A percentile compares a stretch with the other conserved stretches of the same genome.
Evolutionary conservation across 2,888 invertebrate species (phyloP).

Genomic region (Octodonta nipae): DNA sequence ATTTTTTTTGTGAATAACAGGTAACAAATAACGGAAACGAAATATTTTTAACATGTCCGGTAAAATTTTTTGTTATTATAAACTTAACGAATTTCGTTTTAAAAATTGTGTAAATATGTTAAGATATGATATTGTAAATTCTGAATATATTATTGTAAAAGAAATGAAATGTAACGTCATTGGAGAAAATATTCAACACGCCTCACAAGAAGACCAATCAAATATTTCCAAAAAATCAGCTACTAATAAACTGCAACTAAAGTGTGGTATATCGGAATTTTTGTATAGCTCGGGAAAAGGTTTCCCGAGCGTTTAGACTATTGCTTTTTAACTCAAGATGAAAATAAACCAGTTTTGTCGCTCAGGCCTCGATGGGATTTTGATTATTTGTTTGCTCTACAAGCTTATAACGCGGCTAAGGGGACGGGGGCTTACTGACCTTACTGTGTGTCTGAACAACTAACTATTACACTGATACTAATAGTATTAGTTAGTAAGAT

Average conservation of each 20-base stretch:
- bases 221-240: slow-evolving; percentile 18
- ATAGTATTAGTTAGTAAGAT: too few species aligned
- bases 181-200: too few species aligned
- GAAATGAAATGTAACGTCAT: slow-evolving; percentile 23
- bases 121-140: slow-evolving; percentile 22
- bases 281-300: slow-evolving; percentile 32
- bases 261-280: slow-evolving; percentile 35
- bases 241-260: slow-evolving; percentile 28
- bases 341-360: slow-evolving; percentile 19
- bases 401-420: slow-evolving; percentile 12
- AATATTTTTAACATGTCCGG: slow-evolving; percentile 7
- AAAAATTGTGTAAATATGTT: slow-evolving; percentile 16
- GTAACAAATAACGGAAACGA: background rate
- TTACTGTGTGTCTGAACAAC: too few species aligned
- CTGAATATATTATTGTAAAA: slow-evolving; percentile 33
- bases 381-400: slow-evolving; percentile 19
- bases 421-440: background rate
- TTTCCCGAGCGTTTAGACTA: slow-evolving; percentile 35
- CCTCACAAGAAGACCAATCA: too few species aligned
- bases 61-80: slow-evolving; percentile 11
- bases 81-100: slow-evolving; percentile 3
- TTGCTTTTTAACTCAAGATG: slow-evolving; percentile 32
- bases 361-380: slow-evolving; percentile 16
- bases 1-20: background rate
- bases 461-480: too few species aligned